These are phyloP conservation scores for Diplazon laetatorius DNA, from an alignment of 2,888 invertebrate species.

Conservation along the genomic window DNA sequence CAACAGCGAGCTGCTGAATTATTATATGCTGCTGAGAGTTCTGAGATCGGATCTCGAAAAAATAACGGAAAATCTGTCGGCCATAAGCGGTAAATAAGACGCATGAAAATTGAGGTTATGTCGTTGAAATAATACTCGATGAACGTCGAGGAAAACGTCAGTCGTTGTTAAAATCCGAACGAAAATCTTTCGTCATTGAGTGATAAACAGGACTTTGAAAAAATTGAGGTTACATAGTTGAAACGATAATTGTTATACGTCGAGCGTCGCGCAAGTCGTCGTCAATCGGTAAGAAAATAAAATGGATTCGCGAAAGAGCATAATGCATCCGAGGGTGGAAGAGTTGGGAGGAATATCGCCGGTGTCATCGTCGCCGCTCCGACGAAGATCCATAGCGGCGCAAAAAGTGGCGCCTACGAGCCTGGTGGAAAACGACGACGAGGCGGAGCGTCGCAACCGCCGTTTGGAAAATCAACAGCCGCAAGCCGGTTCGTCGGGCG, in stretches of 20 bases:
- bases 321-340: slow-evolving; percentile 47
- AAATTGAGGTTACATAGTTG: too few species aligned
- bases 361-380: slow-evolving; percentile 57
- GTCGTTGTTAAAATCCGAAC: too few species aligned
- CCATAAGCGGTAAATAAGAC: slow-evolving; percentile 47
- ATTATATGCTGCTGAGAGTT: slow-evolving; percentile 65
- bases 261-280: too few species aligned
- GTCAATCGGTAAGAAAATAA: too few species aligned
- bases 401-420: neutral
- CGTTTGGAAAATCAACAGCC: slow-evolving; percentile 61
- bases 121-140: too few species aligned
- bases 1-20: slow-evolving; percentile 65
- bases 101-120: neutral
- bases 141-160: too few species aligned
- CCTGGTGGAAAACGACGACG: slow-evolving; percentile 75
- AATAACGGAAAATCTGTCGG: slow-evolving; percentile 57
- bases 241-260: too few species aligned
- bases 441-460: slow-evolving; percentile 73
- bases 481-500: neutral
- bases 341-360: slow-evolving; percentile 25
- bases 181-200: too few species aligned
- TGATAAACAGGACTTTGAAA: neutral
- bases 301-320: slow-evolving; percentile 24
- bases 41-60: slow-evolving; percentile 70
- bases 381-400: slow-evolving; percentile 56